A percentile compares a stretch with the other conserved stretches of the same genome.
These are phyloP conservation scores for Neuroterus valhalla DNA, from an alignment of 1,140 invertebrate species.

Conservation along the genomic window DNA sequence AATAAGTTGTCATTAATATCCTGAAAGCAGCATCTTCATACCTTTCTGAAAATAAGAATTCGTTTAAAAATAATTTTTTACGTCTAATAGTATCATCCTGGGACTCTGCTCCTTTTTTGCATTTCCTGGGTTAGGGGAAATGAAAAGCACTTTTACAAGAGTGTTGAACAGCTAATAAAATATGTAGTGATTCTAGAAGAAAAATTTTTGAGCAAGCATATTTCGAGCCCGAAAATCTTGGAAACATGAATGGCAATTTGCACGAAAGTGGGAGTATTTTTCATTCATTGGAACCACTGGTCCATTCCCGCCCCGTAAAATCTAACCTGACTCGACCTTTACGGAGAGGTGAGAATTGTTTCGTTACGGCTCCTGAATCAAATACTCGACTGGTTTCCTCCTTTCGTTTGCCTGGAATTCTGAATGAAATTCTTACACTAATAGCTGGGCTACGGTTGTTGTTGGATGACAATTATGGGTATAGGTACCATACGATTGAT, in stretches of 20 bases:
- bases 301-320: background rate
- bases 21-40: no score
- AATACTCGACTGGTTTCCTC: conserved; percentile 7
- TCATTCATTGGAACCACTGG: conserved; percentile 10
- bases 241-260: conserved; percentile 8
- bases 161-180: conserved; percentile 21
- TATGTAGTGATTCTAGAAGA: background rate
- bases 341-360: conserved; percentile 51
- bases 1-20: no score
- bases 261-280: conserved; percentile 25
- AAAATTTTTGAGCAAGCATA: background rate
- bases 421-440: conserved; percentile 18
- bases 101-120: background rate
- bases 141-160: conserved; percentile 1
- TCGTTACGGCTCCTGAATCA: conserved; percentile 49
- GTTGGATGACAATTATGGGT: conserved; percentile 7
- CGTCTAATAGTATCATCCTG: background rate
- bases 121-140: background rate
- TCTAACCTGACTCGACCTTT: conserved; percentile 16
- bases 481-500: conserved; percentile 11
- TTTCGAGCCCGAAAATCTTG: background rate
- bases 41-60: background rate
- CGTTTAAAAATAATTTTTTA: background rate
- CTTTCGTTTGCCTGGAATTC: background rate
- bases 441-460: conserved; percentile 14